These are phyloP conservation scores for Yponomeuta evonymella DNA, from an alignment of 2,888 invertebrate genomes.

Conservation along the genomic window DNA sequence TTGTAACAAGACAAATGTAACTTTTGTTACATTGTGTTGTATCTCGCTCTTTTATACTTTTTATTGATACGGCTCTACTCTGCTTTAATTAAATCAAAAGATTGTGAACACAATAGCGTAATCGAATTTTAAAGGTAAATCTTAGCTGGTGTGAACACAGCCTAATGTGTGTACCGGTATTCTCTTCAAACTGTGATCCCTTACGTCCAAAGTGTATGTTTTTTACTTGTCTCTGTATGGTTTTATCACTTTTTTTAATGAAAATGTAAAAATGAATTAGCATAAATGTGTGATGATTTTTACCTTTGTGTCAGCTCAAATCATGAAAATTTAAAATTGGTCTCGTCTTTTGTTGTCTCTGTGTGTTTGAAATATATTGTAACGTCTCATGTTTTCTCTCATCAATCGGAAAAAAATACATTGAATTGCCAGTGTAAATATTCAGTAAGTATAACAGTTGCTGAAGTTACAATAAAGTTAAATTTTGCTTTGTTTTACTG, in stretches of 20 bases:
- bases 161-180: slow-evolving; percentile 28
- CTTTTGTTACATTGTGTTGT: too few species aligned
- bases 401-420: too few species aligned
- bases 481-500: too few species aligned
- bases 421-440: too few species aligned
- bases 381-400: too few species aligned
- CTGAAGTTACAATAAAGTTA: too few species aligned
- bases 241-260: background rate
- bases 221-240: slow-evolving; percentile 18
- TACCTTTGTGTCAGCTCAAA: background rate
- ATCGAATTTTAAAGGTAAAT: background rate
- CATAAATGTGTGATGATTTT: background rate
- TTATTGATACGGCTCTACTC: background rate
- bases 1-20: too few species aligned
- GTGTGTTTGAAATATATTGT: too few species aligned
- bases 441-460: too few species aligned
- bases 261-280: too few species aligned
- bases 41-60: background rate
- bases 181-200: slow-evolving; percentile 35
- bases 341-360: background rate
- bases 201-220: slow-evolving; percentile 19
- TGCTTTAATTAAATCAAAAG: background rate
- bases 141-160: slow-evolving; percentile 34
- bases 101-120: background rate
- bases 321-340: background rate